A percentile compares a stretch with the other conserved stretches of the same genome.
Conservation (phyloP, 2,888 invertebrate genomes). For the Nemotelus pantherinus region DNA sequence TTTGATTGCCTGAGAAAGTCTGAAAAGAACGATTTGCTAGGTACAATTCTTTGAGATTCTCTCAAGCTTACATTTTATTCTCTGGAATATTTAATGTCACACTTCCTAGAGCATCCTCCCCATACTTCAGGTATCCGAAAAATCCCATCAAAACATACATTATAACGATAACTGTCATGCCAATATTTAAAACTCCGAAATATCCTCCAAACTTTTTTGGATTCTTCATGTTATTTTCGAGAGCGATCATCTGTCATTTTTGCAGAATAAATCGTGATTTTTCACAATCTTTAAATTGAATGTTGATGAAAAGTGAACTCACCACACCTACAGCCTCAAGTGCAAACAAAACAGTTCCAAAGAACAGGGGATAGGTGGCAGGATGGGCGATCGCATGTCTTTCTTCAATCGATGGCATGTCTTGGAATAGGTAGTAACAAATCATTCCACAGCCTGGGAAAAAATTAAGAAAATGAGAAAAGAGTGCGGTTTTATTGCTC, state of each 20-base stretch:
- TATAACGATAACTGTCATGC: constrained; percentile 79
- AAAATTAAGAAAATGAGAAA: not conserved
- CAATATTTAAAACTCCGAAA: constrained; percentile 82
- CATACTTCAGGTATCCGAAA: constrained; percentile 86
- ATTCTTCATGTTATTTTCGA: constrained; percentile 90
- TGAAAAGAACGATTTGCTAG: constrained; percentile 57
- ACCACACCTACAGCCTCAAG: constrained; percentile 85
- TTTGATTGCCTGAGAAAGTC: constrained; percentile 73
- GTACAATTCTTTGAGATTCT: not conserved
- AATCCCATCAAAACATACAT: constrained; percentile 84
- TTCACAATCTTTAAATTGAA: not conserved
- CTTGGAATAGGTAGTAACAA: constrained; percentile 75
- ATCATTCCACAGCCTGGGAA: constrained; percentile 73
- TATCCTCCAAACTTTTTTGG: constrained; percentile 81
- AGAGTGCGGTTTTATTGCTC: too few species aligned
- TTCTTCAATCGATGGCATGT: constrained; percentile 68
- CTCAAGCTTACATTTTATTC: constrained; percentile 65
- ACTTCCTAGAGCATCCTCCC: constrained; percentile 73
- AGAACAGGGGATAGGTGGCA: constrained; percentile 77
- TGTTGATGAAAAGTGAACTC: constrained; percentile 59
- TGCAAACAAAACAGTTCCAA: constrained; percentile 91
- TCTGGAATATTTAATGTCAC: constrained; percentile 84
- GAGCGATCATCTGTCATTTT: constrained; percentile 77
- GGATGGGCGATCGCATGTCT: constrained; percentile 66
- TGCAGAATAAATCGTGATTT: not conserved